Base-by-base conservation (phyloP, 2,797 vertebrate species). In the Cetoscarus ocellatus region DNA sequence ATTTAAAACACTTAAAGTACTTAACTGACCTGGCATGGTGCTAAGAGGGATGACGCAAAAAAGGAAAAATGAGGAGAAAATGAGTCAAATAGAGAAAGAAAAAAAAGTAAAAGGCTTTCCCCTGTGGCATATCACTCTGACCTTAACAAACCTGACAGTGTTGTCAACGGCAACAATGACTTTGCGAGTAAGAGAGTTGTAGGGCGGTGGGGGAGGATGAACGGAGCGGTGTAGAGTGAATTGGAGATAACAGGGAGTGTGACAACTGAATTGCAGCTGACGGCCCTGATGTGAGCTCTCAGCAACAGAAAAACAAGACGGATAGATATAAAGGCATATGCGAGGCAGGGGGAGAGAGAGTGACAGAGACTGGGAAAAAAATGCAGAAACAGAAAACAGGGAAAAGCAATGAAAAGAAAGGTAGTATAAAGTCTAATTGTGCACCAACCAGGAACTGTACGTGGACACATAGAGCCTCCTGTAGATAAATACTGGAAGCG, bases 181-280 rank as follows among this genome's bases (percentile, higher is more conserved):
- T 82, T 80, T 47, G 52, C 77, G 68, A 86, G 82, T 79, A 85
- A 80, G 47, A 71, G 80, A 86, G 77, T 70, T 82, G 70, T 63
- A 1, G 52, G 60, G 66, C 51, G 53, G 70, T 77, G 79, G 71
- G n/a, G 61, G 85, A 75, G 66, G 89, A 91, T 70, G 84, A 88
- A 90, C 88, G 70, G 82, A 86, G 79, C 11, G 12, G 67, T 75
- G 79, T 57, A 67, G 82, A 88, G 83, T 79, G 88, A 89, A 88
- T 86, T 83, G 85, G 67, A 89, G 91, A 91, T 88, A 86, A 93
- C 90, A 83, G 69, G 77, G 78, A 82, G 76, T 71, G 83, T 88
- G 89, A 92, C 90, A 91, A 86, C 74, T 90, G 91, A 89, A 91
- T 91, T 90, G 85, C 83, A 87, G 77, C 80, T 83, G 86, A 92